phyloP scores from a whole-genome alignment of 2,797 vertebrate species.

The Sebastes hopkinsi region DNA sequence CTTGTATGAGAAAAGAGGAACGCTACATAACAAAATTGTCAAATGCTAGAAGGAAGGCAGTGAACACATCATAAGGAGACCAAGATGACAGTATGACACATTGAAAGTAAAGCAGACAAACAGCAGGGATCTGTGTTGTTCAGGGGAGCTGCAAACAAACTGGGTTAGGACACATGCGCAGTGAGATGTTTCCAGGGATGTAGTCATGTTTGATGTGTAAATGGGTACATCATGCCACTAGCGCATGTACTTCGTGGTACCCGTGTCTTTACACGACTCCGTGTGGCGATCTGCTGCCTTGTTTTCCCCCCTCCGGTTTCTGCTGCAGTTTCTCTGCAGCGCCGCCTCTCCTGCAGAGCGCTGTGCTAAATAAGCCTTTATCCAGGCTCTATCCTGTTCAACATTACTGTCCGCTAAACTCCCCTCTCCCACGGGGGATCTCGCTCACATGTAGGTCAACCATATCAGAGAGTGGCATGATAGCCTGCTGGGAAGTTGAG shows the following conservation, averaged over 20 bases:
- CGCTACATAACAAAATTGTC: background rate
- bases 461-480: conserved; percentile 58
- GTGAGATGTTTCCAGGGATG: background rate
- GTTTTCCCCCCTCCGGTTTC: conserved; percentile 4
- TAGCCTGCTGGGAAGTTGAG: conserved; percentile 43
- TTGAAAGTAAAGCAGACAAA: conserved; percentile 1
- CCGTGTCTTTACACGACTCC: conserved; percentile 21
- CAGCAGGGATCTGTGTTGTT: background rate
- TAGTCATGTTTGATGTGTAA: conserved; percentile 5
- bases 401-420: conserved; percentile 32
- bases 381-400: conserved; percentile 28
- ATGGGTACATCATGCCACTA: conserved; percentile 13
- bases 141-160: conserved; percentile 10
- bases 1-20: background rate
- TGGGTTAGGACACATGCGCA: conserved; percentile 40
- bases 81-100: conserved; percentile 18
- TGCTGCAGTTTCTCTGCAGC: conserved; percentile 50
- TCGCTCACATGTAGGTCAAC: conserved; percentile 73
- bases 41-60: background rate
- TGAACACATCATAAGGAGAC: background rate
- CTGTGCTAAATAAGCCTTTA: conserved; percentile 52
- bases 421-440: conserved; percentile 42
- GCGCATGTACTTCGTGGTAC: background rate
- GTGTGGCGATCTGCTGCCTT: conserved; percentile 1
- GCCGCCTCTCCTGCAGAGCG: conserved; percentile 56